Percentiles rank a stretch among this genome's conserved stretches.
phyloP scores from a whole-genome alignment of 2,888 invertebrate genomes.

The Tenodera sinensis region DNA sequence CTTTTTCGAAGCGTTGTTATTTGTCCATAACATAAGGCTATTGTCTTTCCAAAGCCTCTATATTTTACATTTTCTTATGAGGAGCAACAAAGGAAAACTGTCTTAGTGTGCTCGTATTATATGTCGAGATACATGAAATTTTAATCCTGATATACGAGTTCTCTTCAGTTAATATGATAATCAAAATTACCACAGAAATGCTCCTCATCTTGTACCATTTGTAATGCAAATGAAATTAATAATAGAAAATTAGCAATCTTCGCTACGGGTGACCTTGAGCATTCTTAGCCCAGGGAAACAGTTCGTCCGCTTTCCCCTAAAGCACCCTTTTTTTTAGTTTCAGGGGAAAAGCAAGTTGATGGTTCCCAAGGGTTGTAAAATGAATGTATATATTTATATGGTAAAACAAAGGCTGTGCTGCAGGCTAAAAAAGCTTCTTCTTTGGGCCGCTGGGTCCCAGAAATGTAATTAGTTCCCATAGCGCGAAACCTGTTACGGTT shows the following conservation, averaged over 20 bases:
- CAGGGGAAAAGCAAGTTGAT: neutral
- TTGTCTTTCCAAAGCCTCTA: no score
- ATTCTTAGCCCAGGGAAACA: neutral
- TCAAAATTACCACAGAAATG: no score
- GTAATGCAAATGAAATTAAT: neutral
- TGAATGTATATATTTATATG: neutral
- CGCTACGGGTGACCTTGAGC: neutral
- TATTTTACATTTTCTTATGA: no score
- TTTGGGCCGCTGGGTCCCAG: neutral
- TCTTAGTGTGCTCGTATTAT: no score
- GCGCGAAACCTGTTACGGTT: neutral
- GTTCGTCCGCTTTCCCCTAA: neutral
- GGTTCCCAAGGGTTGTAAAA: neutral
- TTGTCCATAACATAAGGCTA: no score
- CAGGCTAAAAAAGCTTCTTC: neutral
- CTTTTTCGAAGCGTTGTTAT: no score
- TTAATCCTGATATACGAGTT: no score
- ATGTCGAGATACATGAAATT: no score
- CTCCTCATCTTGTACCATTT: neutral
- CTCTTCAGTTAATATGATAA: no score
- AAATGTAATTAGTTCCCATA: neutral
- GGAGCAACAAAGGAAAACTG: no score
- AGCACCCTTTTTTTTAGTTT: neutral
- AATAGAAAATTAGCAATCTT: neutral
- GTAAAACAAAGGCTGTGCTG: neutral